Evolutionary conservation across 1,140 invertebrate species (phyloP).

Genomic region (Tetramorium alpestre): DNA sequence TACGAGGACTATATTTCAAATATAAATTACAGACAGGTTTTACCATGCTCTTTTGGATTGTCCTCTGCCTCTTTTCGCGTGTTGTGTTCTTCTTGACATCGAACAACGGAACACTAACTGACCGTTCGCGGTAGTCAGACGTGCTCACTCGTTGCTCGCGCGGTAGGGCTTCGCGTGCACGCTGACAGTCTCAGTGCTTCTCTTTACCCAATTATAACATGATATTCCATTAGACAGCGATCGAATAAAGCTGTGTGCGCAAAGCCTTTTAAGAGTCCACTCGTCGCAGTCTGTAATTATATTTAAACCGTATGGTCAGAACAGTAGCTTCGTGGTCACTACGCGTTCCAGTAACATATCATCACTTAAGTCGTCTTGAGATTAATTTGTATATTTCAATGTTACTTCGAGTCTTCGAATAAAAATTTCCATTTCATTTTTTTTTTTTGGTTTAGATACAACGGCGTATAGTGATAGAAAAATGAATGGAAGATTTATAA

Average conservation of each 20-base stretch:
- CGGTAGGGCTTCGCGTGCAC: constrained; percentile 81
- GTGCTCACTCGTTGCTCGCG: constrained; percentile 16
- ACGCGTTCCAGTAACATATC: background rate
- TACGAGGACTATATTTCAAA: no score
- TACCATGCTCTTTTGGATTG: constrained; percentile 60
- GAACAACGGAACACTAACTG: constrained; percentile 26
- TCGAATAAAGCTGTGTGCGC: constrained; percentile 78
- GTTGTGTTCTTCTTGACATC: background rate
- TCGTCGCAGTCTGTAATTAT: constrained; percentile 30
- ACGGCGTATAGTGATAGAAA: background rate
- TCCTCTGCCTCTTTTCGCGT: background rate
- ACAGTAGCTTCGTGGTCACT: constrained; percentile 31
- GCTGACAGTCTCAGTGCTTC: constrained; percentile 84
- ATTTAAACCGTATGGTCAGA: constrained; percentile 5
- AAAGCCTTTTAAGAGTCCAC: constrained; percentile 17
- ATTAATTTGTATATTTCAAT: background rate
- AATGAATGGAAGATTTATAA: background rate
- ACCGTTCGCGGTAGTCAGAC: background rate
- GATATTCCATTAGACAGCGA: constrained; percentile 82
- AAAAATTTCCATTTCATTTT: background rate
- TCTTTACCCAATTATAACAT: constrained; percentile 85
- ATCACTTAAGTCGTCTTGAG: background rate
- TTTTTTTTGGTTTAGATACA: background rate
- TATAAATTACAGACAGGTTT: constrained; percentile 23
- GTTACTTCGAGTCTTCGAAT: background rate